Evolutionary conservation across 2,797 vertebrate species (phyloP).

Genomic region (Toxotes lorentzi): DNA sequence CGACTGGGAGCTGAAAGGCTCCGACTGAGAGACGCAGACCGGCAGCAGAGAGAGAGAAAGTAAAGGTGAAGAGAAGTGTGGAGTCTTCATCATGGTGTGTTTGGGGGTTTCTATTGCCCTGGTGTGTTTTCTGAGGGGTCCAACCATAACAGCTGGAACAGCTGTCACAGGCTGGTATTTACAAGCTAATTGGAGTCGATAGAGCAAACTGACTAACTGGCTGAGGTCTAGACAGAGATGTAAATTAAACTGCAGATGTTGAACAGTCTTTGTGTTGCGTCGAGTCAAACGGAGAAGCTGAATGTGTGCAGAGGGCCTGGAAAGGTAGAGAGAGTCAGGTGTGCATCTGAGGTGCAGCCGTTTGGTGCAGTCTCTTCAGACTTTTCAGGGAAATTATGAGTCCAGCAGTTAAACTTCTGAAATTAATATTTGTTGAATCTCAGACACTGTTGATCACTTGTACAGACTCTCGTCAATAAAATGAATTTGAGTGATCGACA

Average conservation of each 20-base stretch:
- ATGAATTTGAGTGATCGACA: background rate
- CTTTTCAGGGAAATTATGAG: too few species aligned
- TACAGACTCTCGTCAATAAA: background rate
- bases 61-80: background rate
- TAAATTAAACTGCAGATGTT: constrained; percentile 30
- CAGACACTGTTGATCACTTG: too few species aligned
- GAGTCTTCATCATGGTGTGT: constrained; percentile 16
- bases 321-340: background rate
- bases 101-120: constrained; percentile 20
- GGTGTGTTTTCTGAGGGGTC: background rate
- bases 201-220: constrained; percentile 4
- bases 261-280: constrained; percentile 6
- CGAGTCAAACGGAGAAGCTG: background rate
- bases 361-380: too few species aligned
- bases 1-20: constrained; percentile 1
- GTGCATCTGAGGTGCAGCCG: background rate
- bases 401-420: too few species aligned
- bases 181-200: constrained; percentile 31
- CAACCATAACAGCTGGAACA: constrained; percentile 34
- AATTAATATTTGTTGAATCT: too few species aligned
- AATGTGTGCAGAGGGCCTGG: background rate
- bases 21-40: background rate
- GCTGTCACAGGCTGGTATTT: constrained; percentile 48
- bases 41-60: constrained; percentile 6
- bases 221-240: constrained; percentile 3